phyloP scores from a whole-genome alignment of 1,140 invertebrate species.

The Rhopalosiphum padi region DNA sequence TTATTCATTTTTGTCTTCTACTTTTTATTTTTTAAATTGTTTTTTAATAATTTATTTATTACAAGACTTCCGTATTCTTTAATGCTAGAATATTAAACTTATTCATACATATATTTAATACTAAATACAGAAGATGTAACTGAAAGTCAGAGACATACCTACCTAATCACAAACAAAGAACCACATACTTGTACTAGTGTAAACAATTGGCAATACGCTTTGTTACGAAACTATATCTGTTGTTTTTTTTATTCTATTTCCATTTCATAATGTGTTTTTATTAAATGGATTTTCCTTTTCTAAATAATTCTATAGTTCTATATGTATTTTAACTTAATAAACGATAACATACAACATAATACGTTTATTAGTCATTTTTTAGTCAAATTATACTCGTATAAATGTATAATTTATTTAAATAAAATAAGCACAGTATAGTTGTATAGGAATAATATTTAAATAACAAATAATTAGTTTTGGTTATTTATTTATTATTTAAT shows the following conservation, averaged over 20 bases:
- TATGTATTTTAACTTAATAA: background rate
- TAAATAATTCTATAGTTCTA: background rate
- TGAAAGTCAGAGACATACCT: background rate
- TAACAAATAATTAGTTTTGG: background rate
- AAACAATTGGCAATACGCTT: background rate
- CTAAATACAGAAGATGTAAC: background rate
- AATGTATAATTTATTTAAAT: too few species aligned
- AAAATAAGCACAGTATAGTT: too few species aligned
- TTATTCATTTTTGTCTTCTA: background rate
- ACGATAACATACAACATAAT: background rate
- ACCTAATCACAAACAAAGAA: background rate
- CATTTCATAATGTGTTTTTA: background rate
- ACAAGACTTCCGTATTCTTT: background rate
- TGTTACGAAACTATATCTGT: background rate
- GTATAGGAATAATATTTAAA: background rate
- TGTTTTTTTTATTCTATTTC: background rate
- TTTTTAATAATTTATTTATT: slow-evolving; percentile 14
- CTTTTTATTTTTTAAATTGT: background rate
- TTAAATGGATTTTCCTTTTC: background rate
- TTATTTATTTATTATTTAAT: background rate
- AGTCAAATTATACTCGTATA: background rate
- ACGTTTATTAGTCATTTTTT: background rate
- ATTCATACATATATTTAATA: background rate
- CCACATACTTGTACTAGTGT: background rate
- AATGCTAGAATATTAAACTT: background rate